Conservation (phyloP, 1,140 invertebrate species). For the Zaprionus kolodkinae region DNA sequence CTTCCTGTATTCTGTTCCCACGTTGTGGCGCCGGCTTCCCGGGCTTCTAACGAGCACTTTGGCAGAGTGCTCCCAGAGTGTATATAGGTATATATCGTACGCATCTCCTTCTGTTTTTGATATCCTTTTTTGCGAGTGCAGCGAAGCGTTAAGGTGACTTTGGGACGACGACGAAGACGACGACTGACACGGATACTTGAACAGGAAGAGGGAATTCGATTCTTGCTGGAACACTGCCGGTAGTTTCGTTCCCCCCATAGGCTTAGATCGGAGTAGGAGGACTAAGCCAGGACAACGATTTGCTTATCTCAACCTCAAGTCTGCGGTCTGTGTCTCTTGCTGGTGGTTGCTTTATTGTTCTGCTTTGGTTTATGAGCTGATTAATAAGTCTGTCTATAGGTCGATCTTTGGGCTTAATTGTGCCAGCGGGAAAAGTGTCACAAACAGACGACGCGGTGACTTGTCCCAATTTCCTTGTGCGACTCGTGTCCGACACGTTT, state of each 20-base stretch:
- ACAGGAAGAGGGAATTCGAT: not conserved
- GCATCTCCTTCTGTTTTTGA: not conserved
- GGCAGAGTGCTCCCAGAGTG: not conserved
- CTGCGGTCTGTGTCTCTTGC: not conserved
- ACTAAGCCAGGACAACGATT: not conserved
- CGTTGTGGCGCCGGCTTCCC: not conserved
- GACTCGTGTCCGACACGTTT: slow-evolving; percentile 74
- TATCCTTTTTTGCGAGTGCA: slow-evolving; percentile 8
- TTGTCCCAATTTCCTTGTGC: slow-evolving; percentile 45
- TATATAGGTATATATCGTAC: no score
- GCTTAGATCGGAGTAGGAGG: not conserved
- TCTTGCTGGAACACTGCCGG: no score
- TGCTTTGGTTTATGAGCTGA: slow-evolving; percentile 57
- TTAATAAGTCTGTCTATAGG: slow-evolving; percentile 62
- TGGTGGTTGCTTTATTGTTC: not conserved
- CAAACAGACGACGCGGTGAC: slow-evolving; percentile 45
- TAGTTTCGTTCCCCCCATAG: not conserved
- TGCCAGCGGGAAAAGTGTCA: slow-evolving; percentile 54
- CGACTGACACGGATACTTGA: slow-evolving; percentile 6
- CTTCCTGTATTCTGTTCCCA: not conserved
- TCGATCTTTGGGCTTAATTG: slow-evolving; percentile 4
- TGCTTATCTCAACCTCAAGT: not conserved
- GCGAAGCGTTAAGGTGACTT: slow-evolving; percentile 8
- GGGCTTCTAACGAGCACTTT: slow-evolving; percentile 2
- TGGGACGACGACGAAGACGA: not conserved